Evolutionary conservation across 2,888 invertebrate species (phyloP), one percentile per base, ranked within the genome.

Genomic region (Gortyna flavago): DNA sequence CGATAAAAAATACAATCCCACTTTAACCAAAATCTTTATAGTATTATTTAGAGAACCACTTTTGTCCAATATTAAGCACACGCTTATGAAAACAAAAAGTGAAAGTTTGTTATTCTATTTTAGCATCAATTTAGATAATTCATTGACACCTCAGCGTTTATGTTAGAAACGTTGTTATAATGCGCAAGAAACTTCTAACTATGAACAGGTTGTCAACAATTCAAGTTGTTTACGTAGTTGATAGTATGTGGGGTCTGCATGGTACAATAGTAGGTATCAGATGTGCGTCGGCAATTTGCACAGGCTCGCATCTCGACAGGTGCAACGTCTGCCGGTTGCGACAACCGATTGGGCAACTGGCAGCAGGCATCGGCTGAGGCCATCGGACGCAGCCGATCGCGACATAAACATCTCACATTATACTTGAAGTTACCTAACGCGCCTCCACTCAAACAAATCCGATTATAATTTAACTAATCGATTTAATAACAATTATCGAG

Each of bases 241-340:
- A 82, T 84, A 88, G 81, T 85, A 88, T 90, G 88, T 86, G 87
- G 89, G 88, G 73, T 89, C 87, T 77, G 84, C 83, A 84, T 90
- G 90, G 89, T 92, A 92, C 91, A 92, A 82, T 91, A 92, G 89
- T 89, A 90, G 85, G 79, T 81, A 83, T 85, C 79, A 64, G 89
- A 89, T 91, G 91, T 92, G 92, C 90, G 91, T 85, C 90, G 92
- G 92, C 89, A 94, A 94, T 95, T 94, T 94, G 94, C 94, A 93
- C 92, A 93, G 92, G 93, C 92, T 93, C 91, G 91, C 94, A 94
- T 95, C 95, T 95, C 92, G 93, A 92, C 96, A 95, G 95, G 95
- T 96, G 96, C 95, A 93, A 91, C 94, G 93, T 94, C 95, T 94
- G 94, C 93, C 93, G 92, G 94, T 96, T 96, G 95, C 96, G 95